Percentiles rank a stretch among this genome's conserved stretches.
phyloP scores from a whole-genome alignment of 2,113 vertebrate species.

The Otis tarda region DNA sequence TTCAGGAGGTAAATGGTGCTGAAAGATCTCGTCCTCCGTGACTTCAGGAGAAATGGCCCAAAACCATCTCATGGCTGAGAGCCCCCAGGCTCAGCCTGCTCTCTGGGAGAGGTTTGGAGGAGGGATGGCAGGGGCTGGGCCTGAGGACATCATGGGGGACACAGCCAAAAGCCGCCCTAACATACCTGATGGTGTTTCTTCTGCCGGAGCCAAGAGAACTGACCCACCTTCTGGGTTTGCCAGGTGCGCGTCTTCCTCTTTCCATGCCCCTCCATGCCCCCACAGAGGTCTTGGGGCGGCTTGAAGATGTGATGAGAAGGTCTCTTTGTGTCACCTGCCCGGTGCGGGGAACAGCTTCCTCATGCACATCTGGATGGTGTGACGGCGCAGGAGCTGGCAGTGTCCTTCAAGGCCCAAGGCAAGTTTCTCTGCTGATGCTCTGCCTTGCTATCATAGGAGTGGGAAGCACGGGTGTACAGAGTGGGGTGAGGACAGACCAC shows the following conservation, averaged over 20 bases:
- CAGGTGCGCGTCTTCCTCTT: slow-evolving; percentile 40
- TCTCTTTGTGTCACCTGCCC: slow-evolving; percentile 19
- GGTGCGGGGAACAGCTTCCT: slow-evolving; percentile 56
- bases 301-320: slow-evolving; percentile 42
- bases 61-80: neutral
- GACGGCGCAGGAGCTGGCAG: slow-evolving; percentile 37
- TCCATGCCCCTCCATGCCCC: slow-evolving; percentile 26
- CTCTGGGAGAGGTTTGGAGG: neutral
- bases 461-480: rapidly evolving
- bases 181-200: neutral
- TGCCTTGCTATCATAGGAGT: neutral
- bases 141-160: neutral
- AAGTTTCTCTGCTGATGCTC: neutral
- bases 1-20: neutral
- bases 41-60: neutral
- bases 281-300: slow-evolving; percentile 44
- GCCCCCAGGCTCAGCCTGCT: neutral
- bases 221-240: neutral
- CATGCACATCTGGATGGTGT: neutral
- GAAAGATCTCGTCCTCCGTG: rapidly evolving
- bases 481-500: neutral
- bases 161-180: neutral
- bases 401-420: neutral
- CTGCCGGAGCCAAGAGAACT: neutral
- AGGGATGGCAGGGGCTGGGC: neutral